Evolutionary conservation across 2,888 invertebrate genomes (phyloP), one percentile per base, ranked within the genome.

Genomic region (Eupithecia vulgata): DNA sequence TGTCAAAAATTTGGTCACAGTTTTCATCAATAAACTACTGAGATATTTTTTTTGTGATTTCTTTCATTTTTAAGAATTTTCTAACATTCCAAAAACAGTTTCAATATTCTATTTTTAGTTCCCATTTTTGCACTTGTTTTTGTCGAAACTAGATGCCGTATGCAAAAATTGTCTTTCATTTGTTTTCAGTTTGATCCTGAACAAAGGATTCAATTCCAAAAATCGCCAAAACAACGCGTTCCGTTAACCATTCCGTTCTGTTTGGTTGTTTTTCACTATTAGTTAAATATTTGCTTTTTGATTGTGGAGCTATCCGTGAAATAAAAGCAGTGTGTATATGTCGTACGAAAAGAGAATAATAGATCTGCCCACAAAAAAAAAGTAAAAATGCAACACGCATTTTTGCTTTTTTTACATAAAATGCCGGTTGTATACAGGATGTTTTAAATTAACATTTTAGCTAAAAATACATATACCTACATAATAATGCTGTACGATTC

Each of bases 131-230:
- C 45, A 17, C 15, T 1, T 7, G 7, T 17, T 45, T 12, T 17
- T 17, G 12, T 45, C 40, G 4, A 13, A 40, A 40, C 40, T 40
- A 13, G 3, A 42, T 17, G 6, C 1, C 15, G 37, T 37, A 37
- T 40, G 13, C 40, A 40, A 40, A 42, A 15, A 17, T 42, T 5
- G 21, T 21, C 21, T 10, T 21, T 48, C 21, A 52, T 52, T 52
- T 52, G 21, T 52, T n/a, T 52, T 21, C 21, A 52, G 52, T 10
- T 1, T 21, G 21, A 52, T 21, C n/a, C n/a, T 3, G n/a, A 17
- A 62, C 62, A 62, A 62, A 35, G 62, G 35, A 62, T 34, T 62
- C n/a, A 35, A 62, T 62, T 62, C 12, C 17, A 35, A 30, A 62
- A 35, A 35, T 62, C n/a, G 25, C 2, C 62, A 8, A 62, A 61